Evolutionary conservation across 2,797 vertebrate species (phyloP).

Genomic region (Rhinichthys osculus): DNA sequence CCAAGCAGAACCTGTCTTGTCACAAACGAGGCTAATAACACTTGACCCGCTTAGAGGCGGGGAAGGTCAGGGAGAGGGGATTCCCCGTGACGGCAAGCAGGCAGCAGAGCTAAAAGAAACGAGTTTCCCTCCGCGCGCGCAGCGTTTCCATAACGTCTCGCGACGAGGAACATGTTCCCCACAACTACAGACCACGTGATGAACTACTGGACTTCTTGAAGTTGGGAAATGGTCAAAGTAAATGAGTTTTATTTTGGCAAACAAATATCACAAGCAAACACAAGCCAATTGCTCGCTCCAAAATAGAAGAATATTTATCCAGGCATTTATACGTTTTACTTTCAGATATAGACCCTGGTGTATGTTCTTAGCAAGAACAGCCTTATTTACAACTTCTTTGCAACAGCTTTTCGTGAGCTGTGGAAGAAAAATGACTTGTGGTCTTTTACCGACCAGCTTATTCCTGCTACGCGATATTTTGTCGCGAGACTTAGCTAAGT

Average conservation of each 20-base stretch:
- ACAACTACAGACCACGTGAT: not conserved
- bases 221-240: not conserved
- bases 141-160: constrained; percentile 40
- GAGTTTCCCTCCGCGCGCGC: constrained; percentile 38
- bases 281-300: not conserved
- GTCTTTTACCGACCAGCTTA: not conserved
- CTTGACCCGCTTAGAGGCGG: constrained; percentile 35
- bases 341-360: not conserved
- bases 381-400: not conserved
- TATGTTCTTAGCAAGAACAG: not conserved
- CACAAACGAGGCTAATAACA: constrained; percentile 22
- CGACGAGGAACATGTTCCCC: constrained; percentile 27
- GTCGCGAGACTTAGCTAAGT: too few species aligned
- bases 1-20: not conserved
- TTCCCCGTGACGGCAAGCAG: constrained; percentile 51
- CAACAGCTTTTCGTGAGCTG: not conserved
- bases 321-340: not conserved
- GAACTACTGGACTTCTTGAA: not conserved
- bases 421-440: not conserved
- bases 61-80: constrained; percentile 59
- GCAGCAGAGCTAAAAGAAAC: not conserved
- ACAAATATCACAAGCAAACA: not conserved
- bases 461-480: not conserved
- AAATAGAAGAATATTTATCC: not conserved
- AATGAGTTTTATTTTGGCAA: not conserved